Conservation (phyloP, 2,797 vertebrate genomes). For the Dromococcyx pavoninus region DNA sequence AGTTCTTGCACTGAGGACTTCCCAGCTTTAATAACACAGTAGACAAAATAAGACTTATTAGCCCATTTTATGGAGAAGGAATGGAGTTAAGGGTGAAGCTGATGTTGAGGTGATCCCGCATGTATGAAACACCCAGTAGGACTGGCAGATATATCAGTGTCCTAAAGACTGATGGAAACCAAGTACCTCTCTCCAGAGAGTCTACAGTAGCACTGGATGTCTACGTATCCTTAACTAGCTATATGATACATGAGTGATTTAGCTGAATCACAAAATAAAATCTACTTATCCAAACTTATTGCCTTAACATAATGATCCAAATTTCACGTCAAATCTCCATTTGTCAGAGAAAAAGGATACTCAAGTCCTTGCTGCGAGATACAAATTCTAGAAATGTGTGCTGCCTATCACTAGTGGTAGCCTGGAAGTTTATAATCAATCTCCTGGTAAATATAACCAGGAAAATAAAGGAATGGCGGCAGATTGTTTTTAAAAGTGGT, state of each 20-base stretch:
- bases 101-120: neutral
- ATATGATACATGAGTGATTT: fast-evolving
- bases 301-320: neutral
- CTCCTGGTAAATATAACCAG: neutral
- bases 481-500: neutral
- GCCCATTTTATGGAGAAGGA: neutral
- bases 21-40: too few species aligned
- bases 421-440: neutral
- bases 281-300: neutral
- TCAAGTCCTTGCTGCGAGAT: neutral
- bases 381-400: fast-evolving
- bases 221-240: neutral
- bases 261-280: neutral
- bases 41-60: too few species aligned
- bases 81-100: neutral
- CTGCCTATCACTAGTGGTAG: neutral
- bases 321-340: neutral
- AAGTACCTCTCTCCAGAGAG: neutral
- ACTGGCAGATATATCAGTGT: too few species aligned
- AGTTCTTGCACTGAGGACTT: too few species aligned
- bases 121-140: neutral
- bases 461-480: neutral
- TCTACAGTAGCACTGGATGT: neutral
- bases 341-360: neutral
- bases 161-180: neutral